Percentiles rank a stretch among this genome's conserved stretches.
phyloP scores from a whole-genome alignment of 2,113 vertebrate species.

The Sus scrofa region T2T-Sscrofa CM000826.6:60904501-60905000 shows the following conservation, averaged over 20 bases:
- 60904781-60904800: rapidly evolving
- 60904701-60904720: background rate
- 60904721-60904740: no score
- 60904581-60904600: no score
- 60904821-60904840: rapidly evolving
- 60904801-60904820: rapidly evolving
- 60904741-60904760: rapidly evolving
- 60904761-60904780: background rate
- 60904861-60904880: background rate
- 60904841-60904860: rapidly evolving
- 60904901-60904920: background rate
- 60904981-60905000: background rate
- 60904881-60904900: background rate
- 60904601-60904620: no score
- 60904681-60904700: no score
- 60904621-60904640: no score
- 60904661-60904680: no score
- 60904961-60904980: background rate
- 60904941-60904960: background rate
- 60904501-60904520: no score
- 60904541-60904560: no score
- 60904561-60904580: no score
- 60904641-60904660: no score
- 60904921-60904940: no score
- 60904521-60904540: no score